These are phyloP conservation scores for Ditula angustiorana DNA, from an alignment of 2,888 invertebrate species.

Conservation along the genomic window DNA sequence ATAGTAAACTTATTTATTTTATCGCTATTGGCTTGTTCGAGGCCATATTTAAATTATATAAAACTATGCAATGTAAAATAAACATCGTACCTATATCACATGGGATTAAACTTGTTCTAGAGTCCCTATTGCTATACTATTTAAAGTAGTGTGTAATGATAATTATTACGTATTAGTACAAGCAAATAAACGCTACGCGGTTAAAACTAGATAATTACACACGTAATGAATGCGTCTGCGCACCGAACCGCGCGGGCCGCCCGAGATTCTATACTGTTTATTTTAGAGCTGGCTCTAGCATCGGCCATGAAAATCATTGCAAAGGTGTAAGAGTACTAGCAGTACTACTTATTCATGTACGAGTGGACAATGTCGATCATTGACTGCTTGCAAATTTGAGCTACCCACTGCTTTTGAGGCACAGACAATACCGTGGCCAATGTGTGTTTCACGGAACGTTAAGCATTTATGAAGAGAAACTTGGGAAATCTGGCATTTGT, in stretches of 20 bases:
- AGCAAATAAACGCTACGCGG: constrained; percentile 26
- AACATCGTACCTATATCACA: too few relatives aligned
- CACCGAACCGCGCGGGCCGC: constrained; percentile 66
- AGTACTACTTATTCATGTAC: constrained; percentile 56
- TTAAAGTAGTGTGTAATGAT: background rate
- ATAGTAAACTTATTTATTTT: too few relatives aligned
- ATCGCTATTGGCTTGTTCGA: too few relatives aligned
- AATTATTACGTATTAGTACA: constrained; percentile 4
- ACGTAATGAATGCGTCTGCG: constrained; percentile 59
- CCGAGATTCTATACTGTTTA: constrained; percentile 79
- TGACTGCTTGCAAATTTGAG: constrained; percentile 63
- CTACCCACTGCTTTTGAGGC: constrained; percentile 43
- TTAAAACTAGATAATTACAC: constrained; percentile 54
- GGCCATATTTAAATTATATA: too few relatives aligned
- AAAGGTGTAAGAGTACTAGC: constrained; percentile 59
- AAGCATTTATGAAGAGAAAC: constrained; percentile 15
- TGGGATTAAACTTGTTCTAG: too few relatives aligned
- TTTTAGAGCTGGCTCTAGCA: constrained; percentile 74
- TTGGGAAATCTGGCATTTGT: background rate
- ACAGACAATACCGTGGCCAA: constrained; percentile 50
- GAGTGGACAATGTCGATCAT: constrained; percentile 72
- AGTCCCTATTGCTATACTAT: background rate
- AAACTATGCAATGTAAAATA: too few relatives aligned
- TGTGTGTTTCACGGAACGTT: constrained; percentile 45
- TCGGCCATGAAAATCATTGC: constrained; percentile 78